Conservation (phyloP, 1,140 invertebrate species). For the Andrena cerasifolii region DNA sequence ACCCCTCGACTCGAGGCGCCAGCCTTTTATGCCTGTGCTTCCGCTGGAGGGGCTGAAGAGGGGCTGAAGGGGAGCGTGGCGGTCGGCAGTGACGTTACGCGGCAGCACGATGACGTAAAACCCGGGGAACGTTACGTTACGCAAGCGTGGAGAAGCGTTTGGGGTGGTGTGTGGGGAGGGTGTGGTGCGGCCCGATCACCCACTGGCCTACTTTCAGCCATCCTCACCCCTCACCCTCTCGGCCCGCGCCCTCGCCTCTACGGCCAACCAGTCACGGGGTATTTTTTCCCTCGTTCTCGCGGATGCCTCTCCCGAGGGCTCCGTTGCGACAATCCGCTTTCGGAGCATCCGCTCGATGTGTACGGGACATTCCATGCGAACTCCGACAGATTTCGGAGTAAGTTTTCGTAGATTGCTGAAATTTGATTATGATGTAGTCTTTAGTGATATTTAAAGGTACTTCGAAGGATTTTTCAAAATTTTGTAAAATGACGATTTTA, state of each 20-base stretch:
- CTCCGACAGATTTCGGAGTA: no score
- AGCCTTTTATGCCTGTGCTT: constrained; percentile 10
- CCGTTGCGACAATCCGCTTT: background rate
- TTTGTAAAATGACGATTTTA: no score
- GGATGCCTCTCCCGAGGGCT: constrained; percentile 2
- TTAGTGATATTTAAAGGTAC: no score
- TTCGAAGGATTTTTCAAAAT: no score
- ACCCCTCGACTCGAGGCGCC: constrained; percentile 34
- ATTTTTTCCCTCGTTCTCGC: constrained; percentile 3
- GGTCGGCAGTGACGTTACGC: constrained; percentile 55
- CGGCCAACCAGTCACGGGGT: background rate
- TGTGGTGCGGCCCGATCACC: constrained; percentile 72
- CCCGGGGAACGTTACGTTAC: constrained; percentile 71
- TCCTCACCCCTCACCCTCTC: no score
- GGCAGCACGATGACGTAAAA: constrained; percentile 68
- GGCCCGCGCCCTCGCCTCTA: constrained; percentile 2
- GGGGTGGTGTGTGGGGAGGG: constrained; percentile 3
- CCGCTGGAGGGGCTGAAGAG: background rate
- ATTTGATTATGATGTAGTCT: no score
- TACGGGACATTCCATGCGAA: no score
- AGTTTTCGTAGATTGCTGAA: no score
- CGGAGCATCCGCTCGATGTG: background rate
- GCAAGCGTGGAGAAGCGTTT: constrained; percentile 67
- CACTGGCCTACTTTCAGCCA: constrained; percentile 72
- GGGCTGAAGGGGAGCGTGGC: background rate